These are phyloP conservation scores for Galerucella pusilla DNA, from an alignment of 2,888 invertebrate species.

Conservation along the genomic window DNA sequence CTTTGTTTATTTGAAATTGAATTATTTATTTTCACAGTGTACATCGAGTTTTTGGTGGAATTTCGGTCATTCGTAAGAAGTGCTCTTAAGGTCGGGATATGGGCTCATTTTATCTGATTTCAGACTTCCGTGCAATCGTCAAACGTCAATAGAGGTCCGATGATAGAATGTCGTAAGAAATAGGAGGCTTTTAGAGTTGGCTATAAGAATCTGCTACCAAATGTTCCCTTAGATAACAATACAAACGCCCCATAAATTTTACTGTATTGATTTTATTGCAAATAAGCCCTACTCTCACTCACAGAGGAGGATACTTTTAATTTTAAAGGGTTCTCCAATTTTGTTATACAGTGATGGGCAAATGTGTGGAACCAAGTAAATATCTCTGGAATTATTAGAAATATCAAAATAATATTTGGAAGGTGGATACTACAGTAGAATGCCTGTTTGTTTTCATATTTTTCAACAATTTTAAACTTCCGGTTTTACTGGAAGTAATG, in stretches of 20 bases:
- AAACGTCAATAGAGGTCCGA: conserved; percentile 52
- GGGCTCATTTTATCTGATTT: conserved; percentile 55
- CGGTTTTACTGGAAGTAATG: too few relatives aligned
- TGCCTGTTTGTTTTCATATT: too few relatives aligned
- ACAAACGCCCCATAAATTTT: conserved; percentile 60
- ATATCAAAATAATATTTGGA: too few relatives aligned
- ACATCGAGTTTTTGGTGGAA: conserved; percentile 24
- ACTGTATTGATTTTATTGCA: conserved; percentile 62
- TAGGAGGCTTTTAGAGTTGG: conserved; percentile 55
- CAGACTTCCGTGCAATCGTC: conserved; percentile 51
- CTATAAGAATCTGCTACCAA: conserved; percentile 55
- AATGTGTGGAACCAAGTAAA: too few relatives aligned
- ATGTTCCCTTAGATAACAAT: conserved; percentile 52
- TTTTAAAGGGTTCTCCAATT: background rate
- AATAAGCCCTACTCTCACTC: conserved; percentile 57
- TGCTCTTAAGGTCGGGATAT: conserved; percentile 41
- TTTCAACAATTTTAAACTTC: too few relatives aligned
- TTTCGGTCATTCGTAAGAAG: conserved; percentile 13
- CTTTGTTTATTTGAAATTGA: background rate
- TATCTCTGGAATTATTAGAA: too few relatives aligned
- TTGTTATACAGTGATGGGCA: too few relatives aligned
- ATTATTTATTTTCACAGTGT: background rate
- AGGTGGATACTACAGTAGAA: too few relatives aligned
- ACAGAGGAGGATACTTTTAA: background rate
- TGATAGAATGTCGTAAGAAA: conserved; percentile 53